phyloP scores from a whole-genome alignment of 2,888 invertebrate species.

The Hirtodrosophila confusa region DNA sequence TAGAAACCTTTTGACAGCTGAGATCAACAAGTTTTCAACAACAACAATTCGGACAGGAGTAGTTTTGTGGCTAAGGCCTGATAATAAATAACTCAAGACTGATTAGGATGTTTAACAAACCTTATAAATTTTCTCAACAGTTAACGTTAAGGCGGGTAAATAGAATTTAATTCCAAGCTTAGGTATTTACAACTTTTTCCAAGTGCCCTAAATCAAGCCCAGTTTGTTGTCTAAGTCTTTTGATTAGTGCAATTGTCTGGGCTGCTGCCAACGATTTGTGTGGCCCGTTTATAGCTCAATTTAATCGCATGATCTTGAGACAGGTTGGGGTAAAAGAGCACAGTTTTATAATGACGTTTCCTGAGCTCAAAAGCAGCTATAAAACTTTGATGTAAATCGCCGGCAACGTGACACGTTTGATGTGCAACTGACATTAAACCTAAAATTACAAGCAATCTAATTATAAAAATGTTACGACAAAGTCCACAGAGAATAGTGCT shows the following conservation, averaged over 20 bases:
- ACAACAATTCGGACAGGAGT: no score
- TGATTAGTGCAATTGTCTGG: conserved; percentile 18
- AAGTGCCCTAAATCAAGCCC: conserved; percentile 3
- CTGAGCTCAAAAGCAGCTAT: conserved; percentile 35
- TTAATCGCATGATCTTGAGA: conserved; percentile 53
- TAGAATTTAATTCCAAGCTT: neutral
- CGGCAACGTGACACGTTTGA: conserved; percentile 48
- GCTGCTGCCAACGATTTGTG: conserved; percentile 19
- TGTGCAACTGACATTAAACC: conserved; percentile 65
- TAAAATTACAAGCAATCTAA: conserved; percentile 41
- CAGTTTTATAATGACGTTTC: conserved; percentile 26
- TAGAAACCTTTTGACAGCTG: neutral
- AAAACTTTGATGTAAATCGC: conserved; percentile 29
- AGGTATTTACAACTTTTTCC: no score
- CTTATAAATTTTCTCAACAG: neutral
- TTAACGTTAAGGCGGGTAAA: no score
- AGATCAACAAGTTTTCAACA: neutral
- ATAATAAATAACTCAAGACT: no score
- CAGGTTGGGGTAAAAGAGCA: conserved; percentile 26
- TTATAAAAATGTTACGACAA: conserved; percentile 33
- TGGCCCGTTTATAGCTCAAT: conserved; percentile 24
- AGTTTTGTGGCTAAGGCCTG: no score
- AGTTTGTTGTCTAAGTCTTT: conserved; percentile 47
- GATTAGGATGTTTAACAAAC: no score
- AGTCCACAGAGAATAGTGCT: conserved; percentile 25